These are phyloP conservation scores for Reticulitermes lucifugus DNA, from an alignment of 2,888 invertebrate genomes.

Conservation along the genomic window DNA sequence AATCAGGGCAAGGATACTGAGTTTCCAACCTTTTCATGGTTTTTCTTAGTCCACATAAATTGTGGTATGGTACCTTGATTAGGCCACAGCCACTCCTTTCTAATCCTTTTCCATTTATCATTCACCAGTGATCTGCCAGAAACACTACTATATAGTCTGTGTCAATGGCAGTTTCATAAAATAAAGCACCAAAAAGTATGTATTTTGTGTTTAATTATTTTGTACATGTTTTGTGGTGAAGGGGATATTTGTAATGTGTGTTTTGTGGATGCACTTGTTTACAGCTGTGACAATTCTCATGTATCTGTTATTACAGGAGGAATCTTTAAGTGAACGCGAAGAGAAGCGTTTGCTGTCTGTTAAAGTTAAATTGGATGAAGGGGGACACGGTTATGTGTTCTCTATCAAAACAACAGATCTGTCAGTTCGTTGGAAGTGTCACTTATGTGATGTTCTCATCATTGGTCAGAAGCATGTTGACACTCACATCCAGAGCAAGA, in stretches of 20 bases:
- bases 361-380: slow-evolving; percentile 63
- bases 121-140: too few species aligned
- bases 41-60: too few species aligned
- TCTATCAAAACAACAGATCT: slow-evolving; percentile 57
- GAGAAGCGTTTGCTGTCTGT: slow-evolving; percentile 44
- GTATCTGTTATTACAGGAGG: background rate
- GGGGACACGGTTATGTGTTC: slow-evolving; percentile 64
- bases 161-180: too few species aligned
- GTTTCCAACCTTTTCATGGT: too few species aligned
- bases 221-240: too few species aligned
- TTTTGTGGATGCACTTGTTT: background rate
- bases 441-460: slow-evolving; percentile 65
- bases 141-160: too few species aligned
- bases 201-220: too few species aligned
- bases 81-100: too few species aligned
- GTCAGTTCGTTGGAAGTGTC: slow-evolving; percentile 62
- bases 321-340: background rate
- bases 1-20: too few species aligned
- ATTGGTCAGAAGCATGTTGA: slow-evolving; percentile 49
- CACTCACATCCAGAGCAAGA: slow-evolving; percentile 58
- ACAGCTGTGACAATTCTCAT: background rate
- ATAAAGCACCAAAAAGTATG: too few species aligned
- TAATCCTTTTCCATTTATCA: too few species aligned
- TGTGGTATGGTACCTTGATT: too few species aligned
- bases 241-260: background rate